phyloP scores from a whole-genome alignment of 2,888 invertebrate species.

The Tortricodes alternella region DNA sequence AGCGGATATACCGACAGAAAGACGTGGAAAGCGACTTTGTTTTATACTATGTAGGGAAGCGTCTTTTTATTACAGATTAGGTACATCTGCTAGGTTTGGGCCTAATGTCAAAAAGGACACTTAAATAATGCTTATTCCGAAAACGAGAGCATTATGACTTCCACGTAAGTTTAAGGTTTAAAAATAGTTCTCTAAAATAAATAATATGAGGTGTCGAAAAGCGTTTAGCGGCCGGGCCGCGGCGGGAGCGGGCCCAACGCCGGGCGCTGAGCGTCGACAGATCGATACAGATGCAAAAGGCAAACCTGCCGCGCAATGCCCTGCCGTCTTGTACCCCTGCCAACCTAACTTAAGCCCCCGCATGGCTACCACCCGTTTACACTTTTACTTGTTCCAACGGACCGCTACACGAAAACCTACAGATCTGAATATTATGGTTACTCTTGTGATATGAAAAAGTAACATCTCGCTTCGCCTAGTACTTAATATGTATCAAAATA shows the following conservation, averaged over 20 bases:
- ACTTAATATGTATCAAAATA: no score
- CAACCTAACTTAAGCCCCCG: slow-evolving; percentile 51
- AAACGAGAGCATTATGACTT: no score
- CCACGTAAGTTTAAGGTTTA: no score
- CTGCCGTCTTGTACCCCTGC: slow-evolving; percentile 55
- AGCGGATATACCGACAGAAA: no score
- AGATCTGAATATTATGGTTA: slow-evolving; percentile 1
- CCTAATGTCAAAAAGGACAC: neutral
- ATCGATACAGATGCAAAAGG: slow-evolving; percentile 53
- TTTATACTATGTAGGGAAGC: no score
- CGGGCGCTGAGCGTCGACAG: slow-evolving; percentile 36
- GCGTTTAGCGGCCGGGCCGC: slow-evolving; percentile 44
- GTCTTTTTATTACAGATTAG: no score
- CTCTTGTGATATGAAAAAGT: no score
- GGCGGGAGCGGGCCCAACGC: slow-evolving; percentile 38
- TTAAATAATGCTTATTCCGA: neutral
- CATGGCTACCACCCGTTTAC: slow-evolving; percentile 37
- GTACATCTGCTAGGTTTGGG: no score
- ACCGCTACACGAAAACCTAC: neutral
- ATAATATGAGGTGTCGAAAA: neutral
- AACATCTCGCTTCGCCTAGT: no score
- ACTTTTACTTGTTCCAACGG: slow-evolving; percentile 1
- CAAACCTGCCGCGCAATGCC: slow-evolving; percentile 46
- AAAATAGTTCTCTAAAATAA: neutral
- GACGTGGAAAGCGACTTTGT: no score